Conservation (phyloP, 2,888 invertebrate genomes). For the Iphiclides podalirius region DNA sequence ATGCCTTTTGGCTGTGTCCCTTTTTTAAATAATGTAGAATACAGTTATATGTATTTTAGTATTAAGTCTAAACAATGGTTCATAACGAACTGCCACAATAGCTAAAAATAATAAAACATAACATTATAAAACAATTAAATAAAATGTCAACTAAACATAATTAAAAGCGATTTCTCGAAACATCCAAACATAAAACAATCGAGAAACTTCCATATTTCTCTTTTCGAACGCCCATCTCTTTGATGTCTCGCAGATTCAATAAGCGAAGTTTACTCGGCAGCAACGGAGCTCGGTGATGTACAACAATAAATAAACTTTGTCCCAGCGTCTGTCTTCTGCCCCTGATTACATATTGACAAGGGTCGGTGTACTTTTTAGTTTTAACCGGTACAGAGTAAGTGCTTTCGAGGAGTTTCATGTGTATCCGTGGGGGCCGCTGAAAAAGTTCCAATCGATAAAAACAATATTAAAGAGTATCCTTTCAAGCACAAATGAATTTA, state of each 20-base stretch:
- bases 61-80: too few species aligned
- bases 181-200: background rate
- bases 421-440: background rate
- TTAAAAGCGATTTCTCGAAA: background rate
- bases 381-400: background rate
- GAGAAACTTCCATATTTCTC: background rate
- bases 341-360: conserved; percentile 6
- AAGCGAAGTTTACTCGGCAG: background rate
- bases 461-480: background rate
- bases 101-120: too few species aligned
- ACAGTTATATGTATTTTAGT: too few species aligned
- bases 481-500: too few species aligned
- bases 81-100: too few species aligned
- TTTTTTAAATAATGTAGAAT: too few species aligned
- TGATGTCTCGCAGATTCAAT: conserved; percentile 4
- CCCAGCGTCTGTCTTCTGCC: background rate
- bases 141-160: background rate
- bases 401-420: background rate
- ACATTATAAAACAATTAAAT: background rate
- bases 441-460: background rate
- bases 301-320: conserved; percentile 1
- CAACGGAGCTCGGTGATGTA: background rate
- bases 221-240: conserved; percentile 1
- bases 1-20: too few species aligned
- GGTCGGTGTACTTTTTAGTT: background rate